These are phyloP conservation scores for Zaprionus vittiger DNA, from an alignment of 1,140 invertebrate species.

Conservation along the genomic window DNA sequence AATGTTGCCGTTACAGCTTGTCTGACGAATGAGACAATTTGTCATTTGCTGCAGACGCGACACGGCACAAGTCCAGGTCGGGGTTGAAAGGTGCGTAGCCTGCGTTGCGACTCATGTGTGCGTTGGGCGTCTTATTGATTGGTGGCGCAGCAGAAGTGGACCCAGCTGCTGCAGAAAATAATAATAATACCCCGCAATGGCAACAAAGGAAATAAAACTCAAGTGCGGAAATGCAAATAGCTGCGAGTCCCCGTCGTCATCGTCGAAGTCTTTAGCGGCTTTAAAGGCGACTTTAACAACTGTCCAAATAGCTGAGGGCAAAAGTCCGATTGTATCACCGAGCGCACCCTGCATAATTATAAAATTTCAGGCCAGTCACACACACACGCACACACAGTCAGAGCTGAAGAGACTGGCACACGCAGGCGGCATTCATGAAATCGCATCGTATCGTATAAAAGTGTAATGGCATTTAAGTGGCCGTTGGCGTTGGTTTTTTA, in stretches of 20 bases:
- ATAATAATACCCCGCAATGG: constrained; percentile 46
- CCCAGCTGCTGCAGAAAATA: constrained; percentile 58
- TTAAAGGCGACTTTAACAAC: constrained; percentile 51
- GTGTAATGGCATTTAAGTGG: constrained; percentile 82
- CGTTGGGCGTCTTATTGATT: constrained; percentile 36
- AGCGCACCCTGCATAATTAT: constrained; percentile 74
- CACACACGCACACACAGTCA: constrained; percentile 20
- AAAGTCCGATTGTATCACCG: constrained; percentile 57
- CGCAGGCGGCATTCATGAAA: constrained; percentile 61
- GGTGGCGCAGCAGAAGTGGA: background rate
- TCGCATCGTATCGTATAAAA: constrained; percentile 57
- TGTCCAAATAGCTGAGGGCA: constrained; percentile 69
- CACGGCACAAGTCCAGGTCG: constrained; percentile 41
- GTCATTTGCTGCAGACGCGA: constrained; percentile 76
- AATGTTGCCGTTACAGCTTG: constrained; percentile 18
- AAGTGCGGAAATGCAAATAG: constrained; percentile 63
- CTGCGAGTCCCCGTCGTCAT: constrained; percentile 7
- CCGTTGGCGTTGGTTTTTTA: constrained; percentile 50
- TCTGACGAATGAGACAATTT: constrained; percentile 78
- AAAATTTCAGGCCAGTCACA: constrained; percentile 59
- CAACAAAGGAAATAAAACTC: constrained; percentile 41
- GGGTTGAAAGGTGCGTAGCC: constrained; percentile 3
- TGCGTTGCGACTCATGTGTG: constrained; percentile 15
- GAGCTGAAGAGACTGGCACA: background rate
- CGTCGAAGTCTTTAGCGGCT: constrained; percentile 1